Evolutionary conservation across 2,113 vertebrate species (phyloP).

Genomic region (Paratilapia polleni): DNA sequence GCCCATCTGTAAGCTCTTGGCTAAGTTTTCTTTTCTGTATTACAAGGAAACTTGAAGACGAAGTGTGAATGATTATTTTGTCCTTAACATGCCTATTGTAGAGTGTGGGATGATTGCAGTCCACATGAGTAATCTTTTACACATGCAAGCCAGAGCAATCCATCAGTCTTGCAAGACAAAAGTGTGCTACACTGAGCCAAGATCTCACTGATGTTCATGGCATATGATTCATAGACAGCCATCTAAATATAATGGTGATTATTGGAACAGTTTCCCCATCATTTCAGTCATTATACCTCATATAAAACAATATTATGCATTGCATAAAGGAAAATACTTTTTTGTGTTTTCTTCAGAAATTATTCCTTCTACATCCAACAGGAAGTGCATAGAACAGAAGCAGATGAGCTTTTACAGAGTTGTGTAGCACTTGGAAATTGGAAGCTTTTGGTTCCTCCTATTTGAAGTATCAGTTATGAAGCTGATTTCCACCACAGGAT

Average conservation of each 20-base stretch:
- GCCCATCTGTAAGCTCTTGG: slow-evolving; percentile 29
- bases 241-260: slow-evolving; percentile 23
- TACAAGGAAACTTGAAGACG: not conserved
- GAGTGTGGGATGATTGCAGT: slow-evolving; percentile 29
- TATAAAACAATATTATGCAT: not conserved
- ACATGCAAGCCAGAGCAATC: not conserved
- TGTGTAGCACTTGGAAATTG: not conserved
- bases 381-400: not conserved
- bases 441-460: not conserved
- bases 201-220: slow-evolving; percentile 12
- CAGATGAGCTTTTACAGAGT: not conserved
- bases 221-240: not conserved
- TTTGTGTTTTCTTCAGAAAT: not conserved
- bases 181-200: slow-evolving; percentile 18
- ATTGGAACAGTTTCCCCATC: not conserved
- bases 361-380: not conserved
- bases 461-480: not conserved
- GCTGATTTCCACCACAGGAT: not conserved
- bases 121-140: slow-evolving; percentile 32
- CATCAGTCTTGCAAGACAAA: slow-evolving; percentile 26
- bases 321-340: not conserved
- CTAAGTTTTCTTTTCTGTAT: not conserved
- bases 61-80: slow-evolving; percentile 4
- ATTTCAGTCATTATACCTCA: not conserved
- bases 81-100: slow-evolving; percentile 12